Evolutionary conservation across 1,140 invertebrate genomes (phyloP).

Genomic region (Lycorma delicatula): DNA sequence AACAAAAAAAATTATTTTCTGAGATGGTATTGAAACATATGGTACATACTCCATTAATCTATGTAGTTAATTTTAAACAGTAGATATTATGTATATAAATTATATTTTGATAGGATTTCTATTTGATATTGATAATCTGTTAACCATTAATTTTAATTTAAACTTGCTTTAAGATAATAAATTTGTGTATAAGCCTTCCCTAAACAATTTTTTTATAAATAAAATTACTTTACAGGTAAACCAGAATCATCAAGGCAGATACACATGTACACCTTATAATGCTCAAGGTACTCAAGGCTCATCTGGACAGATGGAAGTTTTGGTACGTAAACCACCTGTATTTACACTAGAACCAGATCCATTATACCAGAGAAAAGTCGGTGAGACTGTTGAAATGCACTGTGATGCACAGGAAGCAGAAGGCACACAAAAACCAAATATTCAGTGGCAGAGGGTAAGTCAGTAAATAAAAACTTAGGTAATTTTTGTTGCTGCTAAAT

Average conservation of each 20-base stretch:
- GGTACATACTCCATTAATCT: too few relatives aligned
- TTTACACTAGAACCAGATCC: constrained; percentile 76
- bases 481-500: neutral
- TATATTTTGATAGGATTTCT: too few relatives aligned
- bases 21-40: too few relatives aligned
- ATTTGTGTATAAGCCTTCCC: too few relatives aligned
- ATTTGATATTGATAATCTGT: too few relatives aligned
- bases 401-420: constrained; percentile 85
- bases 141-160: neutral
- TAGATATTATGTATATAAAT: too few relatives aligned
- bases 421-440: constrained; percentile 80
- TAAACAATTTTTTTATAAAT: neutral
- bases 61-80: too few relatives aligned
- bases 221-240: constrained; percentile 45
- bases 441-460: constrained; percentile 79
- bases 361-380: constrained; percentile 79
- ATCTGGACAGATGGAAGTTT: constrained; percentile 90
- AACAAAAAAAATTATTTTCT: too few relatives aligned
- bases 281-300: constrained; percentile 85
- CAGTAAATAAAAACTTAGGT: neutral
- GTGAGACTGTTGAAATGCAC: constrained; percentile 84
- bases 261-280: constrained; percentile 93
- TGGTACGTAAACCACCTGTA: constrained; percentile 82
- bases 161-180: neutral
- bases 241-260: constrained; percentile 78